Percentiles rank a stretch among this genome's conserved stretches.
These are phyloP conservation scores for Ellobium chinense DNA, from an alignment of 2,888 invertebrate genomes.

Conservation along the genomic window DNA sequence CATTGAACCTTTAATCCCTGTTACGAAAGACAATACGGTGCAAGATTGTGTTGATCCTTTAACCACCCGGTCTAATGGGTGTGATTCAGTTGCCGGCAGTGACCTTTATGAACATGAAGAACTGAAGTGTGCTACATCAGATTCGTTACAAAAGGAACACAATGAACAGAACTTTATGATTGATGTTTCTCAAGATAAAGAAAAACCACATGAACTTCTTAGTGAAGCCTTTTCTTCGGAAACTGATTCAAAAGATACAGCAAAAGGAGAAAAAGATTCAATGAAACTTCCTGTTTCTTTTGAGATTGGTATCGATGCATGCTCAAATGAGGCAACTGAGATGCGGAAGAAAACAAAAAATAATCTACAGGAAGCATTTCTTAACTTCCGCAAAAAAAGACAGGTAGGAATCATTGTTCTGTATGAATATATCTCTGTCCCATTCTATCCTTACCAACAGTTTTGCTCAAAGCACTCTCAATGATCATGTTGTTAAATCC, in stretches of 20 bases:
- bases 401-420: constrained; percentile 49
- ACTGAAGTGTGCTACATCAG: too few species aligned
- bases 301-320: constrained; percentile 41
- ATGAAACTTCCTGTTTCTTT: constrained; percentile 40
- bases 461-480: not conserved
- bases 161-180: too few species aligned
- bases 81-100: too few species aligned
- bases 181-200: too few species aligned
- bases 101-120: too few species aligned
- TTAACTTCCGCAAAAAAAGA: constrained; percentile 50
- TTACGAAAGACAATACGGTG: not conserved
- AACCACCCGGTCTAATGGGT: not conserved
- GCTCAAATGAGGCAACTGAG: not conserved
- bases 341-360: constrained; percentile 36
- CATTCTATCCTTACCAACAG: too few species aligned
- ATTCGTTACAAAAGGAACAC: too few species aligned
- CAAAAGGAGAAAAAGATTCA: not conserved
- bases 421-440: not conserved
- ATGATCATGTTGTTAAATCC: not conserved
- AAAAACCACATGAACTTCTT: not conserved
- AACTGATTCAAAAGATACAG: not conserved
- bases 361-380: constrained; percentile 50
- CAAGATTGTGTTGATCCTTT: not conserved
- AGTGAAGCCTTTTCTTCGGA: not conserved
- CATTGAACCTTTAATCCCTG: not conserved